phyloP scores from a whole-genome alignment of 2,888 invertebrate species.

The Ashinkailepas kermadecensis region DNA sequence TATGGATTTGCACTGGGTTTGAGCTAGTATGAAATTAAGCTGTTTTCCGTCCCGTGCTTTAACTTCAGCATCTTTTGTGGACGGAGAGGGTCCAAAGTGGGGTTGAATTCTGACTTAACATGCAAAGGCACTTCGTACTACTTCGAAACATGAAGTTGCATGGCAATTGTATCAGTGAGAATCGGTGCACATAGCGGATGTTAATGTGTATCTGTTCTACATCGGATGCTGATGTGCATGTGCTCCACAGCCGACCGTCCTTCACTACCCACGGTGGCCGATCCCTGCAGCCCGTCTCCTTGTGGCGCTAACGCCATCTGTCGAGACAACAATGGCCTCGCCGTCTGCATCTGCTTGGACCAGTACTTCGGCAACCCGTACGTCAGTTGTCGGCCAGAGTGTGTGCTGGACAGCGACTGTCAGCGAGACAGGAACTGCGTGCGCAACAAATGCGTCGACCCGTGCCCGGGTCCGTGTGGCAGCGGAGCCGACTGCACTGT shows the following conservation, averaged over 20 bases:
- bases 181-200: no score
- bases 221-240: no score
- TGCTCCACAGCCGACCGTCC: not conserved
- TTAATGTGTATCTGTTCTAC: no score
- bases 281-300: conserved; percentile 73
- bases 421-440: conserved; percentile 63
- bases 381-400: conserved; percentile 71
- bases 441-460: conserved; percentile 47
- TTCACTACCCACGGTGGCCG: conserved; percentile 35
- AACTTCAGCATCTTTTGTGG: no score
- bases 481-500: conserved; percentile 63
- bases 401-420: conserved; percentile 78
- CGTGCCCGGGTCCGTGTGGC: conserved; percentile 79
- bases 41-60: no score
- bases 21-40: no score
- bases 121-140: no score
- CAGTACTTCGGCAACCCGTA: conserved; percentile 63
- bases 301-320: conserved; percentile 59
- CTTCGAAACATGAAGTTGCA: no score
- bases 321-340: conserved; percentile 46
- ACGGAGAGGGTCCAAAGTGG: no score
- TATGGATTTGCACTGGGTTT: no score
- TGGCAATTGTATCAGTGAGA: no score
- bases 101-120: no score
- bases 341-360: conserved; percentile 62